These are phyloP conservation scores for Biston betularia DNA, from an alignment of 2,888 invertebrate genomes.

Conservation along the genomic window DNA sequence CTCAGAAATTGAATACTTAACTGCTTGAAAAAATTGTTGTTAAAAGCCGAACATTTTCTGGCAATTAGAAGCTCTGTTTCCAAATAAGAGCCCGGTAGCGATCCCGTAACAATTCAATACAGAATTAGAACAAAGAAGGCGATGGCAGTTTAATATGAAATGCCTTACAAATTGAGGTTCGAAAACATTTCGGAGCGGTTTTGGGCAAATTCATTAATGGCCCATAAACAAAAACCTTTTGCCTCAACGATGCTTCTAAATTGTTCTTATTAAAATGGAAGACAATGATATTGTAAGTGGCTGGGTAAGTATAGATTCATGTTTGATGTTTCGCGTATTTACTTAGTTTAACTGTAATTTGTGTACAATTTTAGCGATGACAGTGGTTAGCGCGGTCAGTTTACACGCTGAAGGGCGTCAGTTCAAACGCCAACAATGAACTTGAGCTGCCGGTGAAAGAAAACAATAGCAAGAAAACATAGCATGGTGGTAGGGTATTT, in stretches of 20 bases:
- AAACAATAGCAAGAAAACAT: too few relatives aligned
- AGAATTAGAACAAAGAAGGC: slow-evolving; percentile 28
- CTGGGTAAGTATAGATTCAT: slow-evolving; percentile 21
- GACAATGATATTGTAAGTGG: slow-evolving; percentile 42
- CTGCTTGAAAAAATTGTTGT: not conserved
- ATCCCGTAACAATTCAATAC: slow-evolving; percentile 29
- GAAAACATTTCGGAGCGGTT: slow-evolving; percentile 59
- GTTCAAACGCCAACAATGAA: not conserved
- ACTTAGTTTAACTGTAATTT: not conserved
- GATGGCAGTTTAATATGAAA: slow-evolving; percentile 57
- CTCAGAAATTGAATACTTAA: not conserved
- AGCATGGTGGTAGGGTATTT: too few relatives aligned
- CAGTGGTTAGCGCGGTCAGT: too few relatives aligned
- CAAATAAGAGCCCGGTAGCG: slow-evolving; percentile 7
- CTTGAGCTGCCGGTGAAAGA: too few relatives aligned
- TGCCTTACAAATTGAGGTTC: slow-evolving; percentile 66
- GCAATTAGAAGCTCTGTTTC: slow-evolving; percentile 18
- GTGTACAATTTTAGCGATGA: too few relatives aligned
- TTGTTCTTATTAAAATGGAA: slow-evolving; percentile 55
- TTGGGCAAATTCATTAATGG: slow-evolving; percentile 71
- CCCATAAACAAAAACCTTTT: slow-evolving; percentile 71
- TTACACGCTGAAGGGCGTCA: too few relatives aligned
- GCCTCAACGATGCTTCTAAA: slow-evolving; percentile 47
- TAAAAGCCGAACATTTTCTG: slow-evolving; percentile 10
- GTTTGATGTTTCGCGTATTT: slow-evolving; percentile 37